A percentile compares a stretch with the other conserved stretches of the same genome.
These are phyloP conservation scores for Acrossocheilus wenchowensis DNA, from an alignment of 2,797 vertebrate species.

Conservation along the genomic window DNA sequence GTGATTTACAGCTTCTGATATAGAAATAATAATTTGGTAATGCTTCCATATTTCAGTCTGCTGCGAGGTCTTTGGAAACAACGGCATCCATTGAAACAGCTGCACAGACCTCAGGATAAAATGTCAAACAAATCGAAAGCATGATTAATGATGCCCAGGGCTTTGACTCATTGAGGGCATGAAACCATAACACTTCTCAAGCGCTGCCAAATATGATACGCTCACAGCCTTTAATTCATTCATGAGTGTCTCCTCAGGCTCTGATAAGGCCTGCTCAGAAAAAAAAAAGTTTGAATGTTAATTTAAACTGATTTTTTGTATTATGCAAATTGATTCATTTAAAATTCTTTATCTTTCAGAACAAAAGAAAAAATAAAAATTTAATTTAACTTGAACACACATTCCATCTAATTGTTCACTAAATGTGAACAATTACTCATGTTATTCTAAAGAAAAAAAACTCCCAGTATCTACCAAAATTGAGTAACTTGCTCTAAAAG, in stretches of 20 bases:
- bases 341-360: too few relatives aligned
- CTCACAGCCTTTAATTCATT: conserved; percentile 45
- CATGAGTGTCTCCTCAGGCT: conserved; percentile 24
- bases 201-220: conserved; percentile 47
- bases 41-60: conserved; percentile 69
- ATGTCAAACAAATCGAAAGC: conserved; percentile 48
- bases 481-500: too few relatives aligned
- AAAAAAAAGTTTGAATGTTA: background rate
- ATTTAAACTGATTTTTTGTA: background rate
- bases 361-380: background rate
- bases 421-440: background rate
- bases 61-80: conserved; percentile 66
- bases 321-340: background rate
- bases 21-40: conserved; percentile 71
- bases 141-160: conserved; percentile 61
- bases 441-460: too few relatives aligned
- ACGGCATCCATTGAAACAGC: conserved; percentile 46
- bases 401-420: background rate
- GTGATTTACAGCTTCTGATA: conserved; percentile 76
- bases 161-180: conserved; percentile 43
- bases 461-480: too few relatives aligned
- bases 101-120: conserved; percentile 42
- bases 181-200: conserved; percentile 47
- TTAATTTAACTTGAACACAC: background rate
- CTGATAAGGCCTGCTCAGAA: conserved; percentile 9